Conservation (phyloP, 2,888 invertebrate genomes). For the Leptothorax acervorum region DNA sequence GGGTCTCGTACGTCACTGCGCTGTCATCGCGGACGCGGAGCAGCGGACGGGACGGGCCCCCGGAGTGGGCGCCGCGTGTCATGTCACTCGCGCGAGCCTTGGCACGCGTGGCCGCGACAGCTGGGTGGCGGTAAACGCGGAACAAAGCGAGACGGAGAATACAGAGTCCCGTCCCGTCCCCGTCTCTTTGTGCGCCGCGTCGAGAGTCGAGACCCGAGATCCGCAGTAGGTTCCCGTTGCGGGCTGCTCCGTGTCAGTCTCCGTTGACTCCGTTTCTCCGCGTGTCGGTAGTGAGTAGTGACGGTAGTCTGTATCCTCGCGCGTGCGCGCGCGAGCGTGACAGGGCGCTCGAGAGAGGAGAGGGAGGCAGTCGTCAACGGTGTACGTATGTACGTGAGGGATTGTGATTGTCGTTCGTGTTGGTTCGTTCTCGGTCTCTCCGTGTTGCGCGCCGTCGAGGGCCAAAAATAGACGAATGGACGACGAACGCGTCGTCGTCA, state of each 20-base stretch:
- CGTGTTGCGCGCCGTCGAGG: conserved; percentile 32
- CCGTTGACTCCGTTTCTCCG: not conserved
- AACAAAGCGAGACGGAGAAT: conserved; percentile 42
- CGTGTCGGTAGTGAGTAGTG: not conserved
- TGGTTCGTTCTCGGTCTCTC: conserved; percentile 18
- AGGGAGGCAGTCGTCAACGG: not conserved
- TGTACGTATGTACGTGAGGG: conserved; percentile 14
- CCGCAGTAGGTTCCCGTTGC: conserved; percentile 61
- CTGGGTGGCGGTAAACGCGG: conserved; percentile 58
- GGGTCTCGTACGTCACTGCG: conserved; percentile 40
- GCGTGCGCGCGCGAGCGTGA: not conserved
- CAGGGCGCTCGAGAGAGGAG: not conserved
- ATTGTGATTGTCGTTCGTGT: not conserved
- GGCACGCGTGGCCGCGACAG: conserved; percentile 68
- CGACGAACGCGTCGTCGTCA: conserved; percentile 69
- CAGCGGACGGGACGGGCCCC: too few species aligned
- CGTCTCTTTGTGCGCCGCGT: conserved; percentile 45
- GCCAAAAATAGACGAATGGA: conserved; percentile 80
- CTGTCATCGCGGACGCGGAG: conserved; percentile 32
- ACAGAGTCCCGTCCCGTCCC: not conserved
- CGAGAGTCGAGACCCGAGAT: conserved; percentile 36
- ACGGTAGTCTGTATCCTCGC: not conserved
- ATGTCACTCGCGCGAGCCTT: conserved; percentile 60
- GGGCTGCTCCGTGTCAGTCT: not conserved
- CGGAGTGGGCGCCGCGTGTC: not conserved